Base-by-base conservation (phyloP, 2,888 invertebrate species). In the Thecophora atra region DNA sequence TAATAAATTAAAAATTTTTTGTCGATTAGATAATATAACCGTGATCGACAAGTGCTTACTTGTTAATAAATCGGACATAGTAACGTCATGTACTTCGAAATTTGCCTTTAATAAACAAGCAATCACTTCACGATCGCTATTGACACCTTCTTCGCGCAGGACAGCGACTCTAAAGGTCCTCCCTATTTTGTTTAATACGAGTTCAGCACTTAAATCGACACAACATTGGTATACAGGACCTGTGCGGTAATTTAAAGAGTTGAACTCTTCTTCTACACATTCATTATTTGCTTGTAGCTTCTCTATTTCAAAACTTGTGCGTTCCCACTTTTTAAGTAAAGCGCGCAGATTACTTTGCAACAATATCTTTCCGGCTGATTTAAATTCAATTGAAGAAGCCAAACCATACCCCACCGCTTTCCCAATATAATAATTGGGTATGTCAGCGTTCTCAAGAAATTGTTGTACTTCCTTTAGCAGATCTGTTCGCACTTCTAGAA, bases 51-150 rank as follows among this genome's bases (percentile, higher is more conserved):
- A 54, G 2, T 6, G 62, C 75, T 74, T 76, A 84, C 83, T 81
- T 65, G 78, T 88, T 58, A 95, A 88, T 72, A 98, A 88, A 88
- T 98, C 98, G 80, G 95, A 93, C 95, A 98, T 97, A 0, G 96
- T 95, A 0, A 98, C 91, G 85, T 99, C 99, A 89, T 94, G 96
- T 11, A 96, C 96, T 80, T 95, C 93, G 79, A 95, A 95, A 78
- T 97, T 95, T 6, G 94, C 97, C 88, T 94, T 91, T 80, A 93
- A 88, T 64, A 98, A 89, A 0, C 94, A 90, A 0, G 96, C 96
- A 21, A 96, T 95, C 98, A 99, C 98, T 89, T 99, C 99, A 52
- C 99, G 89, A 82, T 99, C 99, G 26, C 99, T 98, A 81, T 99
- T 99, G 37, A 85, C 85, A 86, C 91, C 99, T 90, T 99, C 99